Percentiles rank a stretch among this genome's conserved stretches.
phyloP scores from a whole-genome alignment of 2,113 vertebrate genomes.

The Podarcis raffonei region DNA sequence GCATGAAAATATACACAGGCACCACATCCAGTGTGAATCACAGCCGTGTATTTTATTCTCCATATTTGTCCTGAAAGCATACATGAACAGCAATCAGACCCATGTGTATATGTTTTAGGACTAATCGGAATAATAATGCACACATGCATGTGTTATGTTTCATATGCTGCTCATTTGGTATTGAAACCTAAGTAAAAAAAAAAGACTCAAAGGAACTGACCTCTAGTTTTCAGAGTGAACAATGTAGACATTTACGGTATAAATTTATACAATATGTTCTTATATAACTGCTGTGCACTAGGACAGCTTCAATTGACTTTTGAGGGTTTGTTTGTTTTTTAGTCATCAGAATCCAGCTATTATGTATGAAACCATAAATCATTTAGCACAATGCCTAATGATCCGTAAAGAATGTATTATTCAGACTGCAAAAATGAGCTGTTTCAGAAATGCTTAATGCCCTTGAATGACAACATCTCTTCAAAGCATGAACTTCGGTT shows the following conservation, averaged over 20 bases:
- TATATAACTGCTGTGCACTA: not conserved
- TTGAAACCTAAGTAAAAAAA: not conserved
- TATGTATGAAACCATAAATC: constrained; percentile 1
- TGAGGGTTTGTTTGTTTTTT: constrained; percentile 1
- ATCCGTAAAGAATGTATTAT: constrained; percentile 25
- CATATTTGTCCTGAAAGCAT: not conserved
- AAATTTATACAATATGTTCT: not conserved
- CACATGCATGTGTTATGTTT: too few relatives aligned
- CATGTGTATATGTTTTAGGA: not conserved
- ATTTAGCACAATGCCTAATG: not conserved
- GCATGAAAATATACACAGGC: not conserved
- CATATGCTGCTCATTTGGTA: not conserved
- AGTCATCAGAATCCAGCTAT: constrained; percentile 1
- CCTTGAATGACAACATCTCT: constrained; percentile 11
- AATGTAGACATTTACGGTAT: not conserved
- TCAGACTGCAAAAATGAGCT: constrained; percentile 17
- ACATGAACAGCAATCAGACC: too few relatives aligned
- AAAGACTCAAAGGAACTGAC: not conserved
- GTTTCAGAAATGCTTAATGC: fast-evolving
- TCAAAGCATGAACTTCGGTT: constrained; percentile 17
- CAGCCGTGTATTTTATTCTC: not conserved
- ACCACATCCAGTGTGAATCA: not conserved
- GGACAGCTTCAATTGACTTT: constrained; percentile 11
- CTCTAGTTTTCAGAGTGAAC: not conserved
- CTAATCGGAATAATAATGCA: not conserved